Conservation (phyloP, 2,888 invertebrate genomes). For the Acleris sparsana region DNA sequence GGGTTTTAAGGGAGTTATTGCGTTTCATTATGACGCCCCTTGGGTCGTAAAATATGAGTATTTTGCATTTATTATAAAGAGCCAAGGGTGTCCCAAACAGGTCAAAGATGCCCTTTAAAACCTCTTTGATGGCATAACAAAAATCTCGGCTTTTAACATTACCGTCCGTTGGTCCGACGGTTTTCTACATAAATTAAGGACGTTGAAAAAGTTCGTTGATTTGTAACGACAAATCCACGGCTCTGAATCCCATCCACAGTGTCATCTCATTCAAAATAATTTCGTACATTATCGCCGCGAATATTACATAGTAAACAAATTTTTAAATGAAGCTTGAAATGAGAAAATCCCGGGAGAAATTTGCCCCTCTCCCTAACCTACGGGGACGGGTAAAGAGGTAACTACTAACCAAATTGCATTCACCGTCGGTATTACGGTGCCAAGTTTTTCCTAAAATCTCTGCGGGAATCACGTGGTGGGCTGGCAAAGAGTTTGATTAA, state of each 20-base stretch:
- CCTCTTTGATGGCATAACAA: conserved; percentile 1
- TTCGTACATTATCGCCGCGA: conserved; percentile 9
- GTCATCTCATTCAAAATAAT: conserved; percentile 10
- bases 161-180: neutral
- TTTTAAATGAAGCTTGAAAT: conserved; percentile 76
- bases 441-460: conserved; percentile 52
- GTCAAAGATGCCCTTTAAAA: conserved; percentile 20
- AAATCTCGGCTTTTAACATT: neutral
- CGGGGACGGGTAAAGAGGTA: conserved; percentile 65
- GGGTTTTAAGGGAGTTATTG: conserved; percentile 57
- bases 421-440: conserved; percentile 54
- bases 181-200: no score
- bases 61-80: conserved; percentile 26
- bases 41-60: conserved; percentile 41
- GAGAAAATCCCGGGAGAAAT: conserved; percentile 67
- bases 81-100: conserved; percentile 9
- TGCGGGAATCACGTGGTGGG: conserved; percentile 15
- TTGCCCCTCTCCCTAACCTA: conserved; percentile 48
- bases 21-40: conserved; percentile 56
- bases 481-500: conserved; percentile 7
- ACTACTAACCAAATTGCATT: conserved; percentile 74
- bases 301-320: conserved; percentile 52
- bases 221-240: no score
- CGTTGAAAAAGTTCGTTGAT: no score
- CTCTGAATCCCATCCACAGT: neutral